A percentile compares a stretch with the other conserved stretches of the same genome.
These are phyloP conservation scores for Smittia aterrima DNA, from an alignment of 2,888 invertebrate species.

Conservation along the genomic window DNA sequence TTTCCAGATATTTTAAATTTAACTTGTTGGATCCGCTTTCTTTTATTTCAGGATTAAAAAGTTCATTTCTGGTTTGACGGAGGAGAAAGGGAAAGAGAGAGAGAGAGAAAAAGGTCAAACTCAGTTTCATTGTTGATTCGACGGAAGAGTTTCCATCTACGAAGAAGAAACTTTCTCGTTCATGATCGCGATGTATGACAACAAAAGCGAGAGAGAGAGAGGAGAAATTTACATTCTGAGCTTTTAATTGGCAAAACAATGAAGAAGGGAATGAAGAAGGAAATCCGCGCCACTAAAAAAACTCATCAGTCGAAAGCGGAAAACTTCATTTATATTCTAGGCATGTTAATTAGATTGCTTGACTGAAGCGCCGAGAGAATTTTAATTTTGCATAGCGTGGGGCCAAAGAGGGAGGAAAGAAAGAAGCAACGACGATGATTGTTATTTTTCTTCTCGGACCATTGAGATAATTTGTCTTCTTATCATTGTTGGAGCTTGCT, in stretches of 20 bases:
- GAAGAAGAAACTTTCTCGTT: neutral
- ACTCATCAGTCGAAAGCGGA: constrained; percentile 14
- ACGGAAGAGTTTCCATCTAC: neutral
- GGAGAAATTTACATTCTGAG: constrained; percentile 18
- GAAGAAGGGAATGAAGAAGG: neutral
- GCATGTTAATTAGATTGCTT: constrained; percentile 42
- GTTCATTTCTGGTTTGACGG: neutral
- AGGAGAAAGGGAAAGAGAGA: no score
- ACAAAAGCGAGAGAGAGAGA: neutral
- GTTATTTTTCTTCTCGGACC: constrained; percentile 7
- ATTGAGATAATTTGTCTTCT: constrained; percentile 20
- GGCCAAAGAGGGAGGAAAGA: neutral
- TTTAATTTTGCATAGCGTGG: constrained; percentile 38
- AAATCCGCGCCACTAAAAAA: constrained; percentile 16
- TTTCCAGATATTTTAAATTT: constrained; percentile 7
- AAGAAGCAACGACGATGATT: neutral
- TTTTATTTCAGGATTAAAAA: neutral
- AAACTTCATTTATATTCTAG: constrained; percentile 40
- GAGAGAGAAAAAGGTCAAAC: no score
- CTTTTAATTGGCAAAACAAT: constrained; percentile 20
- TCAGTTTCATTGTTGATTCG: neutral
- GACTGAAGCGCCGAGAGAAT: constrained; percentile 36
- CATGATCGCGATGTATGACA: constrained; percentile 2
- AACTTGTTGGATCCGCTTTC: constrained; percentile 33
- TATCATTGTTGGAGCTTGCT: neutral